Conservation (phyloP, 2,888 invertebrate species). For the Agriopis marginaria region DNA sequence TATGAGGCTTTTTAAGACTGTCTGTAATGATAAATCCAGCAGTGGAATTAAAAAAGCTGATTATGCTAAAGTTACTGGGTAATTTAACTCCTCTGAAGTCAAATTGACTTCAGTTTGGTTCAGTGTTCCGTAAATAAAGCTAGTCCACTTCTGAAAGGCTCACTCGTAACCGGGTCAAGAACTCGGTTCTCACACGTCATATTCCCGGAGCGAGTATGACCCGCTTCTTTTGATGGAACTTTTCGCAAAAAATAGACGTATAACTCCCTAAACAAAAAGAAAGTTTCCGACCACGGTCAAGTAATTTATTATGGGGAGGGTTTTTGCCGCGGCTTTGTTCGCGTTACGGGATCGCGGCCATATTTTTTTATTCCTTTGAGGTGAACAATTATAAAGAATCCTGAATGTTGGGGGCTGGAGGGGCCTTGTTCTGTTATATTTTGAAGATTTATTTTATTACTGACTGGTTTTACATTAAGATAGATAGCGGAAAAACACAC, state of each 20-base stretch:
- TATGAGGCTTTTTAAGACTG: no score
- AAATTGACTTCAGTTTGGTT: no score
- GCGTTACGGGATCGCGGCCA: conserved; percentile 12
- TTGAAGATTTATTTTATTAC: neutral
- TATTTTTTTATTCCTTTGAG: conserved; percentile 31
- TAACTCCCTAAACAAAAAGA: conserved; percentile 36
- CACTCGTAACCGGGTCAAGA: conserved; percentile 18
- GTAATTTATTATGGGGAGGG: conserved; percentile 44
- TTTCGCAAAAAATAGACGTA: conserved; percentile 37
- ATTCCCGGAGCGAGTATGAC: conserved; percentile 3
- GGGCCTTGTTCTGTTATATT: neutral
- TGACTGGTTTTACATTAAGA: no score
- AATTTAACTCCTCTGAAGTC: no score
- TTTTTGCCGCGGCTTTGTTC: conserved; percentile 41
- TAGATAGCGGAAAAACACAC: no score
- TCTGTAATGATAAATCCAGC: no score
- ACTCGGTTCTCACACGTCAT: conserved; percentile 11
- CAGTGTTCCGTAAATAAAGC: neutral
- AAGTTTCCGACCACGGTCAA: conserved; percentile 41
- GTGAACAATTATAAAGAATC: conserved; percentile 29
- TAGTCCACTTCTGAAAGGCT: neutral
- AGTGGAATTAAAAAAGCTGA: no score
- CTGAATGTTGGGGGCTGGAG: neutral
- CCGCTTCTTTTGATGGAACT: conserved; percentile 35
- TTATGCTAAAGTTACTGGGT: no score